These are phyloP conservation scores for Percopsis transmontana DNA, from an alignment of 2,113 vertebrate species.

Conservation along the genomic window DNA sequence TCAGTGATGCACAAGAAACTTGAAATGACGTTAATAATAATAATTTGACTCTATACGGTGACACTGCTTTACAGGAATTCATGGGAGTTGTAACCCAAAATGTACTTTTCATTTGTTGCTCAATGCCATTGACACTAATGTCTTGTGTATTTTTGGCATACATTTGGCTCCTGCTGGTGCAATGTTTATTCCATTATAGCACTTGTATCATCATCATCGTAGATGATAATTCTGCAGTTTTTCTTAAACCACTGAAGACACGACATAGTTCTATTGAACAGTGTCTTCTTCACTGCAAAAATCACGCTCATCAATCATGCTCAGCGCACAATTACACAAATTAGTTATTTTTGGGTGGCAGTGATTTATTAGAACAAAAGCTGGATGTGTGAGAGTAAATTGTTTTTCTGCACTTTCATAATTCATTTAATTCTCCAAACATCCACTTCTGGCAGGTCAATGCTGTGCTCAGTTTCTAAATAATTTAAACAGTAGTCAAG, in stretches of 20 bases:
- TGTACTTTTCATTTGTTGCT: slow-evolving; percentile 24
- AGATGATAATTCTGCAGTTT: slow-evolving; percentile 44
- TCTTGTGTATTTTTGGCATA: not conserved
- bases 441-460: slow-evolving; percentile 63
- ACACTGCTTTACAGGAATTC: slow-evolving; percentile 38
- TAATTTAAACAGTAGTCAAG: slow-evolving; percentile 54
- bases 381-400: slow-evolving; percentile 71
- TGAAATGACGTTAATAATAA: slow-evolving; percentile 41
- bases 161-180: slow-evolving; percentile 22
- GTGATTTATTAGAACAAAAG: slow-evolving; percentile 71
- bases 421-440: slow-evolving; percentile 72
- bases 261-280: slow-evolving; percentile 53
- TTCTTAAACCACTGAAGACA: slow-evolving; percentile 40
- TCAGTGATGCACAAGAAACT: slow-evolving; percentile 30
- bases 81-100: slow-evolving; percentile 29
- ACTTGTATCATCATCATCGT: slow-evolving; percentile 38
- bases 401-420: slow-evolving; percentile 73
- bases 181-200: slow-evolving; percentile 30
- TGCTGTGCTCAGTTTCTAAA: slow-evolving; percentile 57
- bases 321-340: slow-evolving; percentile 72
- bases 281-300: slow-evolving; percentile 57
- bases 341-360: slow-evolving; percentile 70
- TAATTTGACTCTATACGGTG: slow-evolving; percentile 40
- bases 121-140: not conserved
- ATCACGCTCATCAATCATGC: slow-evolving; percentile 71